Conservation (phyloP, 2,797 vertebrate species). For the Thunnus albacares region DNA sequence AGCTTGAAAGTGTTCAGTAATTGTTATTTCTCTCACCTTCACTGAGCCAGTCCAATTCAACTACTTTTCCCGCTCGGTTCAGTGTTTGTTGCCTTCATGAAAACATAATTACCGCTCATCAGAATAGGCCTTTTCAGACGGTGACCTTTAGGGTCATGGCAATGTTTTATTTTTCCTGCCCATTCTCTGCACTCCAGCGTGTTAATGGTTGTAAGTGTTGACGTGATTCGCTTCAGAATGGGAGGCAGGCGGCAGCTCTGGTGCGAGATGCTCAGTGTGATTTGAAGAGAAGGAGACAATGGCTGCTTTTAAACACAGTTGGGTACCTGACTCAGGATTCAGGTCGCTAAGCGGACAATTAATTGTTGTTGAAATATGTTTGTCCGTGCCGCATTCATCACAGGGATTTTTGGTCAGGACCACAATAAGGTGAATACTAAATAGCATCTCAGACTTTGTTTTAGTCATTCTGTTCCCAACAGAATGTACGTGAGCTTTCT, state of each 20-base stretch:
- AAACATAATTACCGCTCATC: conserved; percentile 71
- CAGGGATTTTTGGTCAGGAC: conserved; percentile 36
- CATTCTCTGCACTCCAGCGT: conserved; percentile 35
- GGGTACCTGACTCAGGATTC: conserved; percentile 60
- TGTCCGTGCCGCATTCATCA: conserved; percentile 52
- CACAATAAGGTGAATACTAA: conserved; percentile 63
- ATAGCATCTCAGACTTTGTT: conserved; percentile 49
- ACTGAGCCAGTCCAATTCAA: conserved; percentile 28
- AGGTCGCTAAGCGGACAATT: conserved; percentile 60
- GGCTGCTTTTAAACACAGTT: conserved; percentile 62
- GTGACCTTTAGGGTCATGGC: conserved; percentile 63
- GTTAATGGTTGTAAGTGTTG: conserved; percentile 68
- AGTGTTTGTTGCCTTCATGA: conserved; percentile 52
- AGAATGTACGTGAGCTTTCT: not conserved
- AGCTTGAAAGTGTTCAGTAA: conserved; percentile 52
- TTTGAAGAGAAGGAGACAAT: conserved; percentile 52
- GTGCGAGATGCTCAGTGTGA: conserved; percentile 48
- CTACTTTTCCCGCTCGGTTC: conserved; percentile 22
- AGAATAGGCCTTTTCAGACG: conserved; percentile 56
- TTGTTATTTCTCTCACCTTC: conserved; percentile 66
- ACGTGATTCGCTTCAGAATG: conserved; percentile 72
- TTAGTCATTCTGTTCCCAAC: conserved; percentile 8
- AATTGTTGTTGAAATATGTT: conserved; percentile 63
- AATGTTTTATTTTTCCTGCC: conserved; percentile 48
- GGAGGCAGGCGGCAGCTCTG: conserved; percentile 24